Evolutionary conservation across 2,113 vertebrate genomes (phyloP).

Genomic region (Saguinus midas): DNA sequence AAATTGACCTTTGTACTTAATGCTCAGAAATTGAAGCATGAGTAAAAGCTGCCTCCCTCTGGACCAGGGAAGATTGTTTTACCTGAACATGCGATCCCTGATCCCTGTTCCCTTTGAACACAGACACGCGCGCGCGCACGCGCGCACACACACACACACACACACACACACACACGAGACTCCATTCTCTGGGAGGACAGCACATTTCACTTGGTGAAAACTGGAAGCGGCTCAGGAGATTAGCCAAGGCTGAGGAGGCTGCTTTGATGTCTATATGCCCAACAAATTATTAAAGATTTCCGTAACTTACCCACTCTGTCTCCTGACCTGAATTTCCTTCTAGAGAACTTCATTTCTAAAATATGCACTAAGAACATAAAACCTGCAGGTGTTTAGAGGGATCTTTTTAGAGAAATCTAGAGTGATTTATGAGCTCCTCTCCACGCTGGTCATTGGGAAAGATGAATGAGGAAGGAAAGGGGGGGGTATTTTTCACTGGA

Average conservation of each 20-base stretch:
- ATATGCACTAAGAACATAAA: constrained; percentile 74
- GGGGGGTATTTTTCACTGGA: neutral
- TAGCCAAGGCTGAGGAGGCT: constrained; percentile 77
- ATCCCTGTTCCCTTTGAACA: too few species aligned
- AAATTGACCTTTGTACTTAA: neutral
- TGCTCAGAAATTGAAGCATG: neutral
- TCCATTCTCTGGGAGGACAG: constrained; percentile 29
- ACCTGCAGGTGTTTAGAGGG: constrained; percentile 54
- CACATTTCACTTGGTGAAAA: constrained; percentile 68
- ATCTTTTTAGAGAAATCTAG: constrained; percentile 53
- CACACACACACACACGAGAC: accelerated
- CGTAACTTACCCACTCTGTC: constrained; percentile 80
- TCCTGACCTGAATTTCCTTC: constrained; percentile 82
- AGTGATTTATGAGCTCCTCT: neutral
- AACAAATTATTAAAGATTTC: constrained; percentile 84
- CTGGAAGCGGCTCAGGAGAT: constrained; percentile 78
- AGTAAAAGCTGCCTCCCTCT: neutral
- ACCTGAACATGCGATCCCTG: neutral
- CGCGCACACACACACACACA: neutral
- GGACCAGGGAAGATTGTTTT: neutral
- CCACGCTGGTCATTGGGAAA: neutral
- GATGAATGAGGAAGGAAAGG: neutral
- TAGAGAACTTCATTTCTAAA: constrained; percentile 79
- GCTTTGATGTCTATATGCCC: constrained; percentile 83
- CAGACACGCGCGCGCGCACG: neutral